Conservation (phyloP, 2,888 invertebrate genomes). For the Drosophila colorata region DNA sequence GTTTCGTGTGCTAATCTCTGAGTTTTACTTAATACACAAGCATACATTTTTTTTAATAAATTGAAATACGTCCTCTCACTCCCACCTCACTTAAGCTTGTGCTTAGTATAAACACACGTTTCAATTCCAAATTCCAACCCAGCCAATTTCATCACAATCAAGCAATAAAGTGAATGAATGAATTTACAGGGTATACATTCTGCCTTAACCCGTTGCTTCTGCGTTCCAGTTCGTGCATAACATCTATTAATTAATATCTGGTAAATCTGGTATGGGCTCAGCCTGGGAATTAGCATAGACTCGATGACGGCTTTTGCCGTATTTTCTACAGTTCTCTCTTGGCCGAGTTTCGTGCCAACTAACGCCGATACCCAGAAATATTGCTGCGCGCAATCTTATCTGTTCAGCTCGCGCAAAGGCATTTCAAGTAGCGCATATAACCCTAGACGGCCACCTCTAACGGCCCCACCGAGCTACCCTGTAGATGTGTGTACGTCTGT, state of each 20-base stretch:
- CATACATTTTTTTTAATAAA: no score
- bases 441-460: constrained; percentile 29
- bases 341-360: not conserved
- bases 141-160: not conserved
- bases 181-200: not conserved
- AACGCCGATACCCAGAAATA: constrained; percentile 16
- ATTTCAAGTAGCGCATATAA: constrained; percentile 20
- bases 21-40: no score
- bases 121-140: not conserved
- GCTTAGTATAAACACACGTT: not conserved
- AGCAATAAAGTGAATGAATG: no score
- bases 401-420: constrained; percentile 13
- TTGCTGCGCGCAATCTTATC: constrained; percentile 50
- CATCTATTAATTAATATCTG: constrained; percentile 7
- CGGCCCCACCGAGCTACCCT: constrained; percentile 14
- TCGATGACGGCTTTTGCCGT: constrained; percentile 1
- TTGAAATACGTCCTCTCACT: no score
- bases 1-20: no score
- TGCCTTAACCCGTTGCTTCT: constrained; percentile 20
- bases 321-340: not conserved
- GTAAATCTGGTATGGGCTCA: not conserved
- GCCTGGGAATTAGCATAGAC: constrained; percentile 15
- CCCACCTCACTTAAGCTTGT: no score
- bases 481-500: not conserved
- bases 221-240: not conserved